Base-by-base conservation (phyloP, 2,888 invertebrate species). In the Philhelius pedissequus region DNA sequence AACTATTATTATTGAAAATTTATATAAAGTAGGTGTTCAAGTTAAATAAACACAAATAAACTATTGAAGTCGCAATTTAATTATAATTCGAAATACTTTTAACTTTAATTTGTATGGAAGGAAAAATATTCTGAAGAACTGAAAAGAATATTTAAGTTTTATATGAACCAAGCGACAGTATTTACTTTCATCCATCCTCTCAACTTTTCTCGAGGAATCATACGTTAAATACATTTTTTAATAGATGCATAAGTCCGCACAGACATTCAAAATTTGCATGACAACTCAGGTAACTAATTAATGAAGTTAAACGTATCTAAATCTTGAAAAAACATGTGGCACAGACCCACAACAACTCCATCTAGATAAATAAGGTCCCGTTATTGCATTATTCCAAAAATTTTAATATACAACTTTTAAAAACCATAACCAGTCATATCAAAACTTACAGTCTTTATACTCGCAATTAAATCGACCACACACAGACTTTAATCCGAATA, bases 381-480 rank as follows among this genome's bases (percentile, higher is more conserved):
- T 22, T 38, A 25, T 62, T 43, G 43, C 27, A 62, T 56, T 56
- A 62, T 43, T 30, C 62, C 27, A 13, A 60, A 15, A 62, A 40
- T 8, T n/a, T 20, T 22, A 20, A 35, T 58, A 38, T 27, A 18
- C 62, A 40, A 62, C 62, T 62, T 62, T 43, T 43, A 58, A 58
- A 58, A 62, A 62, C 40, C 62, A 62, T 62, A 43, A 48, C 64
- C 48, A 62, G 27, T 64, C 50, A 68, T 48, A 52, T 35, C 52
- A 13, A 27, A n/a, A n/a, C 3, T 58, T 13, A 68, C 58, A 62
- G 74, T 68, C 20, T 45, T 66, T 66, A 38, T 50, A 58, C 64
- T 73, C 15, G 66, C 77, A 82, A 77, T 73, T 77, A 77, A 22
- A 43, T 27, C 54, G 83, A 84, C 83, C 83, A 84, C 83, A 79